Base-by-base conservation (phyloP, 2,797 vertebrate species). In the Falco peregrinus region DNA sequence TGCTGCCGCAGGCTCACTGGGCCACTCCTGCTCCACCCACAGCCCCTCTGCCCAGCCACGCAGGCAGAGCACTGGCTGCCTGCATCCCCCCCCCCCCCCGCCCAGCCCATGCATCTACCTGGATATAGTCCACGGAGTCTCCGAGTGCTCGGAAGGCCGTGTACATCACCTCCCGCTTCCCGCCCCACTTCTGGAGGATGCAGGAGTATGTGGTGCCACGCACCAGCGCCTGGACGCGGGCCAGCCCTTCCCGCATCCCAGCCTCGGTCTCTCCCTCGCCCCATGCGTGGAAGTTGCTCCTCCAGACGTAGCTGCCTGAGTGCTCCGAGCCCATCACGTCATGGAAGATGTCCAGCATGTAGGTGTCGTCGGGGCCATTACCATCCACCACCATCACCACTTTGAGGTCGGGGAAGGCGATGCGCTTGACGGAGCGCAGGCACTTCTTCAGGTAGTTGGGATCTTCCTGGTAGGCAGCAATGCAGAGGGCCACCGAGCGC, bases 91-190 rank as follows among this genome's bases (percentile, higher is more conserved):
- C 7, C 71, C 63, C 21, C 11, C 0, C 64, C 50, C 21, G 0
- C 65, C 53, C 37, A 5, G 29, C 31, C 35, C 25, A 1, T 16
- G 59, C 59, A 65, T 97, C 97, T 96, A 99, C 99, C 99, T 99
- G 99, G 57, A 99, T 98, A 28, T 99, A 99, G 92, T 99, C 99
- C 98, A 99, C 99, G 1, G 98, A 99, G 97, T 99, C 98, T 13
- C 99, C 99, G 2, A 99, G 98, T 1, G 99, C 99, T 94, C 99
- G 99, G 95, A 99, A 99, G 81, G 99, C 99, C 0, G 99, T 99
- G 98, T 99, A 99, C 99, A 99, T 99, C 96, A 99, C 99, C 96
- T 99, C 99, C 47, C 99, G 97, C 96, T 99, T 99, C 47, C 99
- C 99, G 9, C 99, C 99, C 99, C 99, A 99, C 96, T 99, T 98